Evolutionary conservation across 2,797 vertebrate genomes (phyloP).

Genomic region (Pipistrellus pygmaeus): DNA sequence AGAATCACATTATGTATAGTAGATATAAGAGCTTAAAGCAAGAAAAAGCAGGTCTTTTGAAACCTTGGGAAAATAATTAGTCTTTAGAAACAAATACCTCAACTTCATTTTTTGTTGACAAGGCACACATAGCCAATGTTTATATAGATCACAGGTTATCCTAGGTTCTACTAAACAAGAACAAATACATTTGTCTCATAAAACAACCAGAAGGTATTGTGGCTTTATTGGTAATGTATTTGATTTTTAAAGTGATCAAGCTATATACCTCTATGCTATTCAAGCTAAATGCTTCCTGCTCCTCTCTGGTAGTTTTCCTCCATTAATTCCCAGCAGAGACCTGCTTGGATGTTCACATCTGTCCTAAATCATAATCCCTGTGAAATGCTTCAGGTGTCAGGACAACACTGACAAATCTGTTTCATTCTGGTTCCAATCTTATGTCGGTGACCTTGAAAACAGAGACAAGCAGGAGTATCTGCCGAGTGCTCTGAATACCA

Average conservation of each 20-base stretch:
- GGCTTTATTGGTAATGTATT: not conserved
- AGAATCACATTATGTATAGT: not conserved
- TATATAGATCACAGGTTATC: slow-evolving; percentile 35
- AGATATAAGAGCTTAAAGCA: slow-evolving; percentile 66
- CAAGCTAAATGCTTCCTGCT: not conserved
- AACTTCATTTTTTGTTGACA: slow-evolving; percentile 48
- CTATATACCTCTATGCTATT: not conserved
- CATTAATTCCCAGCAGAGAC: not conserved
- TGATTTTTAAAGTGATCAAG: not conserved
- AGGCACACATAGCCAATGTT: not conserved
- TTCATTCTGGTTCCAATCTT: not conserved
- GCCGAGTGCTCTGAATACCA: not conserved
- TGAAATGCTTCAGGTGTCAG: not conserved
- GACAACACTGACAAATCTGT: not conserved
- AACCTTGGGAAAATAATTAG: slow-evolving; percentile 23
- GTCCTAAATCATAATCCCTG: not conserved
- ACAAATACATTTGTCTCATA: not conserved
- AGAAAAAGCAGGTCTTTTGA: not conserved
- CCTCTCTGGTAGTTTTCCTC: not conserved
- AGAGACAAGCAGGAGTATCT: not conserved
- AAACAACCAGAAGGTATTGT: not conserved
- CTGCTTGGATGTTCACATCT: not conserved
- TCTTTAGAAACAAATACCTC: slow-evolving; percentile 14
- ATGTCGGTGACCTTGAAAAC: not conserved
- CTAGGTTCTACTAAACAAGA: not conserved